phyloP scores from a whole-genome alignment of 2,113 vertebrate genomes.

The Pyxicephalus adspersus region DNA sequence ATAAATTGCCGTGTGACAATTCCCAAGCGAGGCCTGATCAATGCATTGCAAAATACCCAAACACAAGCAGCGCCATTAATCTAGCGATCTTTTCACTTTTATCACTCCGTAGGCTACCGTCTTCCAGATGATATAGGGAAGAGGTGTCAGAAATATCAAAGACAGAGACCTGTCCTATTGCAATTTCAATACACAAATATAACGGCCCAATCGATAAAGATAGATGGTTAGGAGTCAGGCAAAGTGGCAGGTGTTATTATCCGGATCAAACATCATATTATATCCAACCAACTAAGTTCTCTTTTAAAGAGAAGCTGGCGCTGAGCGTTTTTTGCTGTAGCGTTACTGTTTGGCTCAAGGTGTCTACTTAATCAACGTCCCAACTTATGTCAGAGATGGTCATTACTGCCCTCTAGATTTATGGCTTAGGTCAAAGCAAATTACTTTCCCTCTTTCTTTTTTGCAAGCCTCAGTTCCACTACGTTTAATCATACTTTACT shows the following conservation, averaged over 20 bases:
- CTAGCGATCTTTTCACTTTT: neutral
- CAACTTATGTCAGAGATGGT: conserved; percentile 63
- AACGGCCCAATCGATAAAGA: conserved; percentile 25
- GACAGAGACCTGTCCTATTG: neutral
- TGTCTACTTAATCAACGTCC: conserved; percentile 68
- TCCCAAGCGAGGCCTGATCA: neutral
- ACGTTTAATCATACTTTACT: conserved; percentile 61
- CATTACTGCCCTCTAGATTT: conserved; percentile 71
- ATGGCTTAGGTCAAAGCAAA: conserved; percentile 72
- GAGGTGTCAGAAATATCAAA: neutral
- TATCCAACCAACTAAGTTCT: conserved; percentile 3
- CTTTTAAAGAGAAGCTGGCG: conserved; percentile 8
- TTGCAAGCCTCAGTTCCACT: conserved; percentile 48
- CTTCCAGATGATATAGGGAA: neutral
- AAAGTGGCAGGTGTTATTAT: conserved; percentile 26
- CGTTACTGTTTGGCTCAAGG: conserved; percentile 36
- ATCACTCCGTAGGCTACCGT: neutral
- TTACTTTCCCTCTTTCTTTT: conserved; percentile 67
- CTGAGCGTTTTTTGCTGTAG: neutral
- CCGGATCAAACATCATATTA: conserved; percentile 8
- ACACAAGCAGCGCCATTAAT: neutral
- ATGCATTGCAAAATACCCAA: neutral
- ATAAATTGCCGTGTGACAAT: neutral
- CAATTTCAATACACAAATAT: conserved; percentile 5
- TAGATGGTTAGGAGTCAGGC: neutral